These are phyloP conservation scores for Brachystomella parvula DNA, from an alignment of 1,140 invertebrate species.

Conservation along the genomic window DNA sequence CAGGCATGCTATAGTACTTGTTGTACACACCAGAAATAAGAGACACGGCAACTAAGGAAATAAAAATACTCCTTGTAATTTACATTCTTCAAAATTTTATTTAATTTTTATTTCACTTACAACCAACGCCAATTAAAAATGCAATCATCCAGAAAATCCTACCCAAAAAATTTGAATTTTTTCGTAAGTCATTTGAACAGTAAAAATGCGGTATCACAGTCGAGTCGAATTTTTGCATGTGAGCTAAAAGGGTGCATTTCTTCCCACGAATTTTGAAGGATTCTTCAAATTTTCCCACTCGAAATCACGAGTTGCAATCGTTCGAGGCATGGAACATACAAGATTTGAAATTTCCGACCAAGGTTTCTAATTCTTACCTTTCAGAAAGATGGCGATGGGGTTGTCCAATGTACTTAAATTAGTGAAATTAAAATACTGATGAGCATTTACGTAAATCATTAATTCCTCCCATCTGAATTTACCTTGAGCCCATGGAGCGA, in stretches of 20 bases:
- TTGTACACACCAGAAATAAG: conserved; percentile 48
- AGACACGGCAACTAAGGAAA: conserved; percentile 45
- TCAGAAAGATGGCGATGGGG: conserved; percentile 25
- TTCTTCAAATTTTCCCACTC: no score
- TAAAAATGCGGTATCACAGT: no score
- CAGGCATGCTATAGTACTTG: conserved; percentile 52
- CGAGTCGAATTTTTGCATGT: no score
- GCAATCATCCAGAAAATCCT: neutral
- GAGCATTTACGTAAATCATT: neutral
- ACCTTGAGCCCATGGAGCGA: conserved; percentile 22
- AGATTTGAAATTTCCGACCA: neutral
- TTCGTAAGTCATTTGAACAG: neutral
- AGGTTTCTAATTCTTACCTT: conserved; percentile 13
- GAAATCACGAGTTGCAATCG: no score
- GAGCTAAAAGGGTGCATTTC: no score
- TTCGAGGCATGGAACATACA: no score
- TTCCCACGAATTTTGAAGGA: no score
- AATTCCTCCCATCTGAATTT: neutral
- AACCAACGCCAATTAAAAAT: conserved; percentile 48
- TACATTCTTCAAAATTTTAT: neutral
- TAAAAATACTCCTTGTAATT: conserved; percentile 43
- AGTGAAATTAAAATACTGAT: neutral
- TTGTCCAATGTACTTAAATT: conserved; percentile 27
- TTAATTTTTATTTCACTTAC: neutral
- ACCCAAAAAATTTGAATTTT: neutral